Percentiles rank a stretch among this genome's conserved stretches.
These are phyloP conservation scores for Dicyrtoma fusca DNA, from an alignment of 2,888 invertebrate species.

Conservation along the genomic window DNA sequence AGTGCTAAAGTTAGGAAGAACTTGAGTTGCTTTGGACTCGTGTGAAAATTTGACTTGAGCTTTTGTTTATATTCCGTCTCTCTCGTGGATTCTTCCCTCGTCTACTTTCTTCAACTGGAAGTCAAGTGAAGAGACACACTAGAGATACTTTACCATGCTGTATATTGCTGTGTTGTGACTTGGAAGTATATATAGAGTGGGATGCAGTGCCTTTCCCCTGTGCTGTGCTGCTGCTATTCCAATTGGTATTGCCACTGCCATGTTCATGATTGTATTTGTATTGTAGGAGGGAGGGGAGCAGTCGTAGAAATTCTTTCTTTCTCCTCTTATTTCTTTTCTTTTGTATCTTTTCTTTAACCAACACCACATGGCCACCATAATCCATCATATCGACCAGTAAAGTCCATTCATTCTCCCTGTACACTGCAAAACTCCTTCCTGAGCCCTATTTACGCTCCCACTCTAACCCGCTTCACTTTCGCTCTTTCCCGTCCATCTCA, in stretches of 20 bases:
- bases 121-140: no score
- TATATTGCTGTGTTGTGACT: no score
- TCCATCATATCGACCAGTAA: conserved; percentile 36
- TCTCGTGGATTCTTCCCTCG: conserved; percentile 7
- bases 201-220: no score
- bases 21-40: not conserved
- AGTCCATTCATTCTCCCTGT: conserved; percentile 26
- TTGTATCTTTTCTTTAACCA: conserved; percentile 25
- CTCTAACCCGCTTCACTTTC: conserved; percentile 10
- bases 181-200: no score
- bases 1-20: no score
- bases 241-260: not conserved
- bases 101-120: no score
- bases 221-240: no score
- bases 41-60: conserved; percentile 22
- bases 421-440: conserved; percentile 8
- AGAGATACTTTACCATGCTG: no score
- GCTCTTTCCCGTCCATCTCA: not conserved
- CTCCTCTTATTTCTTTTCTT: conserved; percentile 3
- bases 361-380: conserved; percentile 29
- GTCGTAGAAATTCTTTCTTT: conserved; percentile 16
- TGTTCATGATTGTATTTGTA: not conserved
- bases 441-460: conserved; percentile 33
- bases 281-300: conserved; percentile 15
- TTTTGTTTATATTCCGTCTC: conserved; percentile 30